These are phyloP conservation scores for Arrhamphus sclerolepis DNA, from an alignment of 2,797 vertebrate genomes.

Conservation along the genomic window DNA sequence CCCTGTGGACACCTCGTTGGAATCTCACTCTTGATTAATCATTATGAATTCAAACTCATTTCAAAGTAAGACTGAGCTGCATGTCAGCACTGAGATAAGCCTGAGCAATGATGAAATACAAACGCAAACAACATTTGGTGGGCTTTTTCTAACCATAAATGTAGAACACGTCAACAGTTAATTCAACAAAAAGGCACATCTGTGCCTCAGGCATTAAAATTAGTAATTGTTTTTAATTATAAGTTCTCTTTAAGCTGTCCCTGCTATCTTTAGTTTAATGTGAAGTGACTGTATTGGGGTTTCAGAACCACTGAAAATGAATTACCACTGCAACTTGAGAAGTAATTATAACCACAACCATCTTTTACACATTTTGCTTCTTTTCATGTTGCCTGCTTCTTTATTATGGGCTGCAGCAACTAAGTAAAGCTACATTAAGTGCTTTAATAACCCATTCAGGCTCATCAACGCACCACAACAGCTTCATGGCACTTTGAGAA, in stretches of 20 bases:
- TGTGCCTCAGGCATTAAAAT: not conserved
- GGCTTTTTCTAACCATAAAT: not conserved
- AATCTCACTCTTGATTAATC: constrained; percentile 22
- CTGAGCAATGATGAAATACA: not conserved
- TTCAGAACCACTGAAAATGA: constrained; percentile 10
- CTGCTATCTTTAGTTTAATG: not conserved
- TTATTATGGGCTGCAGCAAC: not conserved
- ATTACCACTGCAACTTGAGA: not conserved
- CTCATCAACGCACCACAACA: constrained; percentile 3
- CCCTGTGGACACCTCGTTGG: constrained; percentile 49
- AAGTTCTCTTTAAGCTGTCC: not conserved
- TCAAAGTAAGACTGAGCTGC: constrained; percentile 28
- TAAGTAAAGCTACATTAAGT: constrained; percentile 23
- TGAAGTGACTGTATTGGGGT: not conserved
- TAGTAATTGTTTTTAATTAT: not conserved
- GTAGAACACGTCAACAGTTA: not conserved
- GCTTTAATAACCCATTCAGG: constrained; percentile 22
- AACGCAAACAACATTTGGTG: constrained; percentile 2
- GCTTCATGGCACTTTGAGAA: constrained; percentile 5
- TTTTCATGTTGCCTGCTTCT: not conserved
- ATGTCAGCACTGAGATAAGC: constrained; percentile 13
- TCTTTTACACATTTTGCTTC: too few relatives aligned
- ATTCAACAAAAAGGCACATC: not conserved
- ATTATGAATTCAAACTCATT: constrained; percentile 27
- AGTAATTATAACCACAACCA: not conserved